Base-by-base conservation (phyloP, 2,888 invertebrate genomes). In the Glaucopsyche alexis region DNA sequence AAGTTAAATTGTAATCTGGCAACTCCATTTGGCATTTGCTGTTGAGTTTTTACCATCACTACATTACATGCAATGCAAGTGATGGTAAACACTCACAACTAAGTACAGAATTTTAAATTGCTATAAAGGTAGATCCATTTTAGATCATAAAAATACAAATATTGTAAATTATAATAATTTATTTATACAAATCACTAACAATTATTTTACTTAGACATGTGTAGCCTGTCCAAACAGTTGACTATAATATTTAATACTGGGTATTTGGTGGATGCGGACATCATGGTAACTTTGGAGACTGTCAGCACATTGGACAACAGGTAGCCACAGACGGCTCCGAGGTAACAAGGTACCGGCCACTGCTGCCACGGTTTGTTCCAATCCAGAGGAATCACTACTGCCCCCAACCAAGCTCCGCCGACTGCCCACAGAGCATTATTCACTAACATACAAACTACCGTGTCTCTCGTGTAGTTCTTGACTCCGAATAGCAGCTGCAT, bases 351-450 rank as follows among this genome's bases (percentile, higher is more conserved):
- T 78, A 96, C 94, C 0, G 96, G 96, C 96, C 96, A 96, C 74
- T 89, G 94, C 91, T 98, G 98, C 97, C 98, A 98, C 0, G 96
- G 96, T 70, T 95, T 94, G 85, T 98, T 96, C 98, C 98, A 98
- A 85, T 98, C 98, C 49, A 98, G 89, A 0, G 98, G 98, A 77
- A 98, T 96, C 0, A 96, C 96, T 74, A 96, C 94, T 4, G 97
- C 97, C 7, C 98, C 97, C 1, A 96, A 81, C 97, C 98, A 98
- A 7, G 97, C 95, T 4, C 98, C 98, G 49, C 96, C 85, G 13
- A 97, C 83, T 0, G 95, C 94, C 73, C 94, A 81, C 73, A 94
- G 81, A 7, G 95, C 90, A 79, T 94, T 94, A 60, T 92, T 90
- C 73, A 95, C 93, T 70, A 95, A 87, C 88, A 95, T 94, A 71